These are phyloP conservation scores for Caiman crocodilus DNA, from an alignment of 2,797 vertebrate species.

Conservation along the genomic window DNA sequence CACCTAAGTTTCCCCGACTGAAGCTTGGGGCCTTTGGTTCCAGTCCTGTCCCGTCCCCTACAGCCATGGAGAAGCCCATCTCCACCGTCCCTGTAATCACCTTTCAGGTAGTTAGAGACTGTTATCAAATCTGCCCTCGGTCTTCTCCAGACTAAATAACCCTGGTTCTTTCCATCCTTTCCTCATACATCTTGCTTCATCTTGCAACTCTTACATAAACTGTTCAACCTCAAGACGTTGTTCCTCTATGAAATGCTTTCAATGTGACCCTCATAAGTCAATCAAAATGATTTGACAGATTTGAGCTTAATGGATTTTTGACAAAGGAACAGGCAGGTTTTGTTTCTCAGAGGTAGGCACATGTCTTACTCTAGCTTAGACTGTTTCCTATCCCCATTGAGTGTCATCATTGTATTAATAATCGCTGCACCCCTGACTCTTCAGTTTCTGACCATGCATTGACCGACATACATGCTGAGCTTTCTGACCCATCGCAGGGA, in stretches of 20 bases:
- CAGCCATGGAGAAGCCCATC: too few relatives aligned
- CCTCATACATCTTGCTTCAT: too few relatives aligned
- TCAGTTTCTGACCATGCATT: neutral
- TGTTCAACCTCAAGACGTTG: too few relatives aligned
- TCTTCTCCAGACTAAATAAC: too few relatives aligned
- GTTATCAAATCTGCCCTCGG: too few relatives aligned
- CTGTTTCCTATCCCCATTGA: neutral
- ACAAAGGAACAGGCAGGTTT: neutral
- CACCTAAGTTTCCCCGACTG: too few relatives aligned
- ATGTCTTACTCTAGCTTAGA: neutral
- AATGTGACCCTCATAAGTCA: neutral
- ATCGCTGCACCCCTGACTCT: neutral
- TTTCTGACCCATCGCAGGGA: neutral
- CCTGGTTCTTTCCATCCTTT: too few relatives aligned
- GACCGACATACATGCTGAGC: neutral
- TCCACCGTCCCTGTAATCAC: too few relatives aligned
- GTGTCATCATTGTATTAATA: neutral
- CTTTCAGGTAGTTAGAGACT: too few relatives aligned
- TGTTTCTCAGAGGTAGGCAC: neutral
- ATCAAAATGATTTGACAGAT: rapidly evolving
- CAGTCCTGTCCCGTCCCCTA: too few relatives aligned
- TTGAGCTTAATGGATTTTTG: neutral
- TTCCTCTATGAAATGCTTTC: neutral
- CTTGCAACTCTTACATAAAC: too few relatives aligned
- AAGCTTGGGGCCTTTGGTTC: too few relatives aligned